These are phyloP conservation scores for Coronaproctus castanopsis DNA, from an alignment of 2,888 invertebrate species.

Conservation along the genomic window DNA sequence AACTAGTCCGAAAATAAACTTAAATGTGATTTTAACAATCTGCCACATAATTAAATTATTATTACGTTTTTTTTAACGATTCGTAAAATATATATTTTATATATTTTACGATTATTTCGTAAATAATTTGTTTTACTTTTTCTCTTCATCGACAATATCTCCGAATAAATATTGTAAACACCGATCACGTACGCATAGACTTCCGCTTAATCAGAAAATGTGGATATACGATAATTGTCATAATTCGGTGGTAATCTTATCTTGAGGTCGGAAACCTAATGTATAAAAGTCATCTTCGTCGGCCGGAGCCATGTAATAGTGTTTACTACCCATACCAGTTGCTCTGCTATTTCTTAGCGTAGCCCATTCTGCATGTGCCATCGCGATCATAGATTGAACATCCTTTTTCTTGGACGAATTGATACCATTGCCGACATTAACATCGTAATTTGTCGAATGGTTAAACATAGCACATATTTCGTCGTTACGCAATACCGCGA, in stretches of 20 bases:
- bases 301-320: constrained; percentile 22
- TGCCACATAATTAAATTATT: no score
- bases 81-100: no score
- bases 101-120: no score
- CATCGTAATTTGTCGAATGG: not conserved
- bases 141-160: no score
- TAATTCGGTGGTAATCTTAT: constrained; percentile 71
- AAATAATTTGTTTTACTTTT: no score
- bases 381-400: not conserved
- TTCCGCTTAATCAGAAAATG: no score
- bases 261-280: constrained; percentile 66
- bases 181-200: no score
- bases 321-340: constrained; percentile 27
- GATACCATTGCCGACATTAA: not conserved
- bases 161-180: no score
- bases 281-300: constrained; percentile 60
- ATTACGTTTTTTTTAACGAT: no score
- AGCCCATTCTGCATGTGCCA: not conserved
- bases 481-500: not conserved
- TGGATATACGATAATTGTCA: no score
- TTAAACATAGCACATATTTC: not conserved
- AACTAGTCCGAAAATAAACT: no score
- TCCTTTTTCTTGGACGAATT: not conserved
- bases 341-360: constrained; percentile 14
- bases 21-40: no score